Percentiles rank a stretch among this genome's conserved stretches.
Evolutionary conservation across 2,797 vertebrate genomes (phyloP).

Genomic region (Cercopithecus diana): DNA sequence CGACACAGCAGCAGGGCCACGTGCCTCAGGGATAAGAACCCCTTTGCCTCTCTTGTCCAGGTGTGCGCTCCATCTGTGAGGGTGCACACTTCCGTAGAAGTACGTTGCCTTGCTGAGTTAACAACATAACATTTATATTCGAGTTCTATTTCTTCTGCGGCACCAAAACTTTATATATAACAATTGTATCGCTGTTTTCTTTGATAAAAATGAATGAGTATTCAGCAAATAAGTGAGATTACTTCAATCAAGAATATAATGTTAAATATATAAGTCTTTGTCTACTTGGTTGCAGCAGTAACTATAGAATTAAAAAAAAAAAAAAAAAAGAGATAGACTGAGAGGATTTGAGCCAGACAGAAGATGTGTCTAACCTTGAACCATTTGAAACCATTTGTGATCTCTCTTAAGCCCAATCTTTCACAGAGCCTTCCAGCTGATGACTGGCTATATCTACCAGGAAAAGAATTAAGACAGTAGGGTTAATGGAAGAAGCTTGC

Average conservation of each 20-base stretch:
- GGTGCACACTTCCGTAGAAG: too few species aligned
- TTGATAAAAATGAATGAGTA: neutral
- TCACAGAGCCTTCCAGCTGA: neutral
- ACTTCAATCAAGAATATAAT: neutral
- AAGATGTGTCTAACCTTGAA: rapidly evolving
- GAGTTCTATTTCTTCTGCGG: too few species aligned
- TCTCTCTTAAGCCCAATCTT: neutral
- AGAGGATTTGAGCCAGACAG: neutral
- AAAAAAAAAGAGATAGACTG: rapidly evolving
- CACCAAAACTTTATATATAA: too few species aligned
- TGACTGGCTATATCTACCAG: neutral
- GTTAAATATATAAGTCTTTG: neutral
- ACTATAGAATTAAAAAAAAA: neutral
- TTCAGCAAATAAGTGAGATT: neutral
- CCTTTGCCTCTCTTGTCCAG: too few species aligned
- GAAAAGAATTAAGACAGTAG: neutral
- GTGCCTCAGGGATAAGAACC: too few species aligned
- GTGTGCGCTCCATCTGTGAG: too few species aligned
- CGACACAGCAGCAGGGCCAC: too few species aligned
- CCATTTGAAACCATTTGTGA: neutral
- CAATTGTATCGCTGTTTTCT: neutral
- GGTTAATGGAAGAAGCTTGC: neutral
- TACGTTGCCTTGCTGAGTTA: too few species aligned
- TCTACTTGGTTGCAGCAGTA: neutral
- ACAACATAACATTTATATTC: too few species aligned